These are phyloP conservation scores for Xestoiulus laeticollis DNA, from an alignment of 2,888 invertebrate genomes.

Conservation along the genomic window DNA sequence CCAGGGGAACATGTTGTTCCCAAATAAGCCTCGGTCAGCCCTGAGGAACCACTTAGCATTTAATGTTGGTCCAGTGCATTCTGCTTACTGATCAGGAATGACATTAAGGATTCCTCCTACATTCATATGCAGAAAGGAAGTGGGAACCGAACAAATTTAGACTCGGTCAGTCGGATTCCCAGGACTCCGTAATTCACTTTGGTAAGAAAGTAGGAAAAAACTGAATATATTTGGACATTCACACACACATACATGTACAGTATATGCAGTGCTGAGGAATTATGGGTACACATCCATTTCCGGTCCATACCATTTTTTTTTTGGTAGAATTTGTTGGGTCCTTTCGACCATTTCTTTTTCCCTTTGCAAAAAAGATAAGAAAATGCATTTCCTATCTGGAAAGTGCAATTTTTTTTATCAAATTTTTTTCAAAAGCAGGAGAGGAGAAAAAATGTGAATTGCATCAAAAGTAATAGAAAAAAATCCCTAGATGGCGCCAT, in stretches of 20 bases:
- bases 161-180: slow-evolving; percentile 12
- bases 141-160: not conserved
- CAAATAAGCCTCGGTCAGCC: not conserved
- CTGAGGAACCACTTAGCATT: not conserved
- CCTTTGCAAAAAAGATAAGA: not conserved
- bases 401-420: not conserved
- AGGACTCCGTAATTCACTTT: slow-evolving; percentile 15
- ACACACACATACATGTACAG: not conserved
- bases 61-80: not conserved
- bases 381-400: slow-evolving; percentile 1
- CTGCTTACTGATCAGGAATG: not conserved
- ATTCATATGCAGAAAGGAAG: not conserved
- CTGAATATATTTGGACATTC: not conserved
- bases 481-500: not conserved
- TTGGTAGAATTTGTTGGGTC: not conserved
- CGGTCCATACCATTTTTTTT: not conserved
- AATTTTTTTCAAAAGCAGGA: not conserved
- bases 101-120: not conserved
- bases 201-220: not conserved
- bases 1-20: too few species aligned
- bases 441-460: not conserved
- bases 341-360: not conserved
- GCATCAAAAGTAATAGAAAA: not conserved
- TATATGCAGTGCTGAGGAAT: not conserved
- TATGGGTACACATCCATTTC: not conserved